A percentile compares a stretch with the other conserved stretches of the same genome.
Evolutionary conservation across 2,113 vertebrate genomes (phyloP).

Genomic region (Pangasianodon hypophthalmus): DNA sequence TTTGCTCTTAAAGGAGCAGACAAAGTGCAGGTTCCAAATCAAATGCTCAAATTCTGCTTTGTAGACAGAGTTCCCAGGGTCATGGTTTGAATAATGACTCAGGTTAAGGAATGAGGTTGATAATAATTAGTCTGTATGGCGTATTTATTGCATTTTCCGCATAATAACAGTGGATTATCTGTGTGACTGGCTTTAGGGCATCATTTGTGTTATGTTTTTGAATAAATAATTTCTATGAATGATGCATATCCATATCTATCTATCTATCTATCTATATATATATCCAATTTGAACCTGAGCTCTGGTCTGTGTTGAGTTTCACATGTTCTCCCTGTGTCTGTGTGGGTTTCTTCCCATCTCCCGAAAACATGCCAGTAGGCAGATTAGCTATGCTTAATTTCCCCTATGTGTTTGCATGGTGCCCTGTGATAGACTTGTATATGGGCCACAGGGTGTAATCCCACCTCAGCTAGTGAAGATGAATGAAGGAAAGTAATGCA

Average conservation of each 20-base stretch:
- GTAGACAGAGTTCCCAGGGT: background rate
- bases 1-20: slow-evolving; percentile 1
- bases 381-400: background rate
- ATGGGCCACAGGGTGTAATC: background rate
- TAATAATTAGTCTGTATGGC: background rate
- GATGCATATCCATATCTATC: background rate
- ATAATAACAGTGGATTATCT: slow-evolving; percentile 12
- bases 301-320: background rate
- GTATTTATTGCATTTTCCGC: background rate
- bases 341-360: background rate
- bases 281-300: background rate
- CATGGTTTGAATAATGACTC: slow-evolving; percentile 2
- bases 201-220: background rate
- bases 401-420: no score
- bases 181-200: background rate
- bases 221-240: background rate
- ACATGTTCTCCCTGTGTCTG: background rate
- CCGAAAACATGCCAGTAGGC: background rate
- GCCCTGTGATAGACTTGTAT: background rate
- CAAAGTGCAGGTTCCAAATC: background rate
- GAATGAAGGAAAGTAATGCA: background rate
- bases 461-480: background rate
- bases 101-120: background rate
- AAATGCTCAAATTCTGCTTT: background rate
- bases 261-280: no score